Conservation (phyloP, 2,113 vertebrate genomes). For the Pontoporia blainvillei region DNA sequence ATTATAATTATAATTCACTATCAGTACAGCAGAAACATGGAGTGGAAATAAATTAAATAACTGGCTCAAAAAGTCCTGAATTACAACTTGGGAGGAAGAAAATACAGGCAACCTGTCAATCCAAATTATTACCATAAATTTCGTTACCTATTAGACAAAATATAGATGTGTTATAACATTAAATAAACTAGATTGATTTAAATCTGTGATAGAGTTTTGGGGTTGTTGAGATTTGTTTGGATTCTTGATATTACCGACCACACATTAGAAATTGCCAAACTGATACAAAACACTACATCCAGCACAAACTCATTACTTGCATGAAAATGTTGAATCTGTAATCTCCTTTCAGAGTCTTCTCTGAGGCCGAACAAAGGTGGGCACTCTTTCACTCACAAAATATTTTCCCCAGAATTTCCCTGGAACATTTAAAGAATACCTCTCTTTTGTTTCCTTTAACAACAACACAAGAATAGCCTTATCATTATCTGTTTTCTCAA, state of each 20-base stretch:
- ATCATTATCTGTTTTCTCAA: not conserved
- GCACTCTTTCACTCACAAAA: not conserved
- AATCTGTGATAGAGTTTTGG: conserved; percentile 36
- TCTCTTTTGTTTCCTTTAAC: not conserved
- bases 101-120: not conserved
- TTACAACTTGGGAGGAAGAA: not conserved
- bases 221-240: not conserved
- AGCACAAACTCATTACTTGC: conserved; percentile 10
- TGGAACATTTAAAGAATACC: not conserved
- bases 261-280: conserved; percentile 30
- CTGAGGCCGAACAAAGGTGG: not conserved
- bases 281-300: not conserved
- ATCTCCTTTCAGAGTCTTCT: not conserved
- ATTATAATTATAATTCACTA: not conserved
- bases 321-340: conserved; percentile 27
- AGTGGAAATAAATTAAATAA: conserved; percentile 12
- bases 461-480: not conserved
- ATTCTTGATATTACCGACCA: conserved; percentile 33
- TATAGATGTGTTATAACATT: conserved; percentile 5
- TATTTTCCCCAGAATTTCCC: not conserved
- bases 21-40: not conserved
- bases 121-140: not conserved
- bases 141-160: conserved; percentile 34
- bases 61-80: not conserved
- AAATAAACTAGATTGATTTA: conserved; percentile 26